Evolutionary conservation across 2,113 vertebrate species (phyloP).

Genomic region (Epinephelus cyanopodus): DNA sequence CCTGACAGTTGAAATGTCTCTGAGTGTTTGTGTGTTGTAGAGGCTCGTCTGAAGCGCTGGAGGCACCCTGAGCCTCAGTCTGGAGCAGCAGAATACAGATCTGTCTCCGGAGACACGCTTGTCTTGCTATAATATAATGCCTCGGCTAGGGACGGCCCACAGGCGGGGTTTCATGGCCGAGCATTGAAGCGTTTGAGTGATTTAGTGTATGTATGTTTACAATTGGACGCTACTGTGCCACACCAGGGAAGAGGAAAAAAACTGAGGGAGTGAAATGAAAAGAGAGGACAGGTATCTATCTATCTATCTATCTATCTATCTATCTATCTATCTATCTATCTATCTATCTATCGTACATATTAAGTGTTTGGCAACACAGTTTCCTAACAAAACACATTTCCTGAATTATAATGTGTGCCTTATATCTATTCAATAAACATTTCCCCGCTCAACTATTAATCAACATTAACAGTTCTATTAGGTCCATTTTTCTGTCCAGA

Average conservation of each 20-base stretch:
- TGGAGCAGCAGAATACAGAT: conserved; percentile 64
- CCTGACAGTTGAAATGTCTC: conserved; percentile 47
- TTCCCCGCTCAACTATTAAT: background rate
- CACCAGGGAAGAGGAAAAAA: conserved; percentile 33
- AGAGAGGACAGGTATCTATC: conserved; percentile 46
- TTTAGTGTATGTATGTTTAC: conserved; percentile 67
- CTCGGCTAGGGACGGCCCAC: conserved; percentile 74
- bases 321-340: background rate
- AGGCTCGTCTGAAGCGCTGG: conserved; percentile 44
- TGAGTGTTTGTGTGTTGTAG: conserved; percentile 37
- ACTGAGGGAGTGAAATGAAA: conserved; percentile 15
- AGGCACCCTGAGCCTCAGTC: conserved; percentile 62
- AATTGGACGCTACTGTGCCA: conserved; percentile 58
- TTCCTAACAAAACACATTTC: background rate
- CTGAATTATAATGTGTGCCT: background rate
- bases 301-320: background rate
- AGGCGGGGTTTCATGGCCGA: conserved; percentile 71
- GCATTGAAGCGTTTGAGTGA: conserved; percentile 72
- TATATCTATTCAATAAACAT: background rate
- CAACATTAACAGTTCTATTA: background rate
- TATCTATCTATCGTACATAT: background rate
- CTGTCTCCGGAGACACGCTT: conserved; percentile 82
- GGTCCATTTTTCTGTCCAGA: background rate
- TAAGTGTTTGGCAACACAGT: too few relatives aligned
- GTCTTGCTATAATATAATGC: conserved; percentile 80